A percentile compares a stretch with the other conserved stretches of the same genome.
Conservation (phyloP, 2,113 vertebrate genomes). For the Psammodynastes pulverulentus region DNA sequence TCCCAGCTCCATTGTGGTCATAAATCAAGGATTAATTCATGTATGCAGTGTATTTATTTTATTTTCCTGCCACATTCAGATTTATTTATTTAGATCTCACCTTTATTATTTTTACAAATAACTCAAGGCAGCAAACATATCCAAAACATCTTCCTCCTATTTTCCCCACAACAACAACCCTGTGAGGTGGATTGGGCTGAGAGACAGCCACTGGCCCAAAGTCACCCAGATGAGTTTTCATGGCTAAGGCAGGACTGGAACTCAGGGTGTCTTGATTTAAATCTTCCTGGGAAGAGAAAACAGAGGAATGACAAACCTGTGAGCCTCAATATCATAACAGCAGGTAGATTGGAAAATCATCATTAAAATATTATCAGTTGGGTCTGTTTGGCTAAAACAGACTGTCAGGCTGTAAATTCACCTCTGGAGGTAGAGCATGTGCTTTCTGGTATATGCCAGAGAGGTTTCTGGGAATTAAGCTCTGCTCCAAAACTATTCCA, state of each 20-base stretch:
- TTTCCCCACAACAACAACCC: not conserved
- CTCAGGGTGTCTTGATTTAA: slow-evolving; percentile 11
- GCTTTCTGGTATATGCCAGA: slow-evolving; percentile 68
- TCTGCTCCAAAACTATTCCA: slow-evolving; percentile 76
- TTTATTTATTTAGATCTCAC: not conserved
- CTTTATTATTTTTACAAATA: not conserved
- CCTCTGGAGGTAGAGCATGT: slow-evolving; percentile 53
- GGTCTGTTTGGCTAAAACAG: slow-evolving; percentile 43
- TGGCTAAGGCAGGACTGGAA: not conserved
- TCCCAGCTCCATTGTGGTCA: not conserved
- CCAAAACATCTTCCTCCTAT: not conserved
- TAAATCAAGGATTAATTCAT: not conserved
- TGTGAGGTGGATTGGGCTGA: not conserved
- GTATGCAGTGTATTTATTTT: slow-evolving; percentile 52
- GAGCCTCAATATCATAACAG: slow-evolving; percentile 36
- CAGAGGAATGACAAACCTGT: slow-evolving; percentile 41
- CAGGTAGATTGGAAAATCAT: slow-evolving; percentile 51
- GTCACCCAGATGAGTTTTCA: not conserved
- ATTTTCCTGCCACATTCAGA: slow-evolving; percentile 46
- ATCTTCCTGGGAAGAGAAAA: slow-evolving; percentile 50
- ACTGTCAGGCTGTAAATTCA: slow-evolving; percentile 57
- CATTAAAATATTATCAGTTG: slow-evolving; percentile 31
- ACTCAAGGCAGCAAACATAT: not conserved
- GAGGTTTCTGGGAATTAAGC: slow-evolving; percentile 77
- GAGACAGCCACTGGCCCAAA: not conserved